These are phyloP conservation scores for Vultur gryphus DNA, from an alignment of 2,797 vertebrate genomes.

Conservation along the genomic window DNA sequence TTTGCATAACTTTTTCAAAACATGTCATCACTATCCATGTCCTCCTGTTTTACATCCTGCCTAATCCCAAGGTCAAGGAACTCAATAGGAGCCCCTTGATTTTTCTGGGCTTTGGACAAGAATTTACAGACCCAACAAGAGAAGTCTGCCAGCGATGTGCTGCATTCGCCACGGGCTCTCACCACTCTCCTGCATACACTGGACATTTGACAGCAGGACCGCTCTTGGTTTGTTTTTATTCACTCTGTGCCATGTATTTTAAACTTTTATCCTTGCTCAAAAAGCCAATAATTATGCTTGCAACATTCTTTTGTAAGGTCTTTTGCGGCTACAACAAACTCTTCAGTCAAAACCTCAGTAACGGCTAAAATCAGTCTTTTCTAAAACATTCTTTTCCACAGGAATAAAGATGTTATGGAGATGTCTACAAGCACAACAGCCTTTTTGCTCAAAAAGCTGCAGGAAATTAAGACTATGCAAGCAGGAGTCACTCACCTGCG, in stretches of 20 bases:
- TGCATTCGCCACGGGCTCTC: not conserved
- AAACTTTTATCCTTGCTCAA: not conserved
- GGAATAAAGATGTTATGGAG: not conserved
- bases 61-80: not conserved
- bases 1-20: constrained; percentile 24
- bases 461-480: not conserved
- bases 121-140: not conserved
- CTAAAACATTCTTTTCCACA: not conserved
- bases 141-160: not conserved
- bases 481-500: not conserved
- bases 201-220: not conserved
- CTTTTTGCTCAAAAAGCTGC: not conserved
- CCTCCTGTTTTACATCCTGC: not conserved
- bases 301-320: not conserved
- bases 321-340: not conserved
- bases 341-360: not conserved
- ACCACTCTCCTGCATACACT: not conserved
- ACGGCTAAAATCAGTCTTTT: not conserved
- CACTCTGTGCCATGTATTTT: not conserved
- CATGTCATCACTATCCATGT: rapidly evolving
- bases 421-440: not conserved
- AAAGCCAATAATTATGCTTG: not conserved
- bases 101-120: constrained; percentile 6
- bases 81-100: not conserved
- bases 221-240: constrained; percentile 5